Evolutionary conservation across 1,140 invertebrate species (phyloP).

Genomic region (Andrena cerasifolii): DNA sequence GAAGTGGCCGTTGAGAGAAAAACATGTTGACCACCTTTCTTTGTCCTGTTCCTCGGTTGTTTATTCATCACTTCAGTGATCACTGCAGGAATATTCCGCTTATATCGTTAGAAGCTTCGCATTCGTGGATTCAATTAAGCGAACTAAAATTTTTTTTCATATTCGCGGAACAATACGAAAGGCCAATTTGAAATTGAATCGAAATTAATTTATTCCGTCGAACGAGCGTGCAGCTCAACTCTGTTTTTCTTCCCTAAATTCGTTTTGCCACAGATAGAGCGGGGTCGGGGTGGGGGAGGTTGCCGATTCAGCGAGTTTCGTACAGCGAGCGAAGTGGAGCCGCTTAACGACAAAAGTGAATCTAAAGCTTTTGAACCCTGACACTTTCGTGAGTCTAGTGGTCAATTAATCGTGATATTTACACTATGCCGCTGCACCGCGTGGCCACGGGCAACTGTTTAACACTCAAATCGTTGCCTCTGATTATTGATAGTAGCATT

Average conservation of each 20-base stretch:
- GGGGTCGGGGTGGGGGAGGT: not conserved
- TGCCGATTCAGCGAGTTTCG: conserved; percentile 1
- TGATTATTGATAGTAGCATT: too few species aligned
- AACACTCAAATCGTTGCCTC: not conserved
- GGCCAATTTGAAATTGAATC: too few species aligned
- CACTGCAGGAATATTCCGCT: too few species aligned
- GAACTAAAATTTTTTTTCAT: too few species aligned
- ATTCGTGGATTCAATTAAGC: too few species aligned
- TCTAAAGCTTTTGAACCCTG: conserved; percentile 38
- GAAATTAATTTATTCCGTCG: not conserved
- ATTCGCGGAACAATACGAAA: too few species aligned
- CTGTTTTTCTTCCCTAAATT: not conserved
- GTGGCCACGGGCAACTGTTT: not conserved
- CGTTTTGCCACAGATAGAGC: not conserved
- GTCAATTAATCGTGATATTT: conserved; percentile 42
- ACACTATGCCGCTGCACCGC: not conserved
- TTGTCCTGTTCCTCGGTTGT: too few species aligned
- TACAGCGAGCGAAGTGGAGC: not conserved
- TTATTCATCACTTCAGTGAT: too few species aligned
- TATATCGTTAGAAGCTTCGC: too few species aligned
- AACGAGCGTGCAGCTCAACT: not conserved
- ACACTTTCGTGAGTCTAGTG: conserved; percentile 34
- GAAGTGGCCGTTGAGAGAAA: not conserved
- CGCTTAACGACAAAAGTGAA: conserved; percentile 39
- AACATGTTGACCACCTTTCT: not conserved